Base-by-base conservation (phyloP, 2,888 invertebrate genomes). In the Aplocera efformata region DNA sequence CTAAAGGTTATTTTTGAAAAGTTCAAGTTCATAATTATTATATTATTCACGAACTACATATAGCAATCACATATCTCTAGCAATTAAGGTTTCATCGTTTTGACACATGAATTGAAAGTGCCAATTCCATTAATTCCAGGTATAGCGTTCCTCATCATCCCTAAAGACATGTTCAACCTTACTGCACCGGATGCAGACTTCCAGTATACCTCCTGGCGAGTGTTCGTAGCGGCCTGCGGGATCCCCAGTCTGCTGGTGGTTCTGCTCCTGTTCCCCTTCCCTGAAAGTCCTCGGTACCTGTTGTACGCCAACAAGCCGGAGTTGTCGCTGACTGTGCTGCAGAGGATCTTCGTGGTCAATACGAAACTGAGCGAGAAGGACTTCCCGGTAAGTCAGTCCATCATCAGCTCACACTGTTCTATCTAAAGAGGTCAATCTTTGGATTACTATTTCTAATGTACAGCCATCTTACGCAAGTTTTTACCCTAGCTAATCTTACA, bases 191-290 rank as follows among this genome's bases (percentile, higher is more conserved):
- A 51, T 0, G 74, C 73, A 0, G 57, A 55, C 17, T 88, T 90
- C 67, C 65, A 74, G 37, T 91, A 90, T 64, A 90, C 84, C 1
- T 90, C 92, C 0, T 92, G 92, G 92, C 71, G 92, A 1, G 83
- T 91, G 8, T 92, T 92, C 60, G 88, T 92, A 13, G 88, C 90
- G 0, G 82, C 92, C 1, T 92, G 92, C 48, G 90, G 91, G 0
- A 61, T 90, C 13, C 91, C 91, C 1, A 90, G 90, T 31, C 67
- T 91, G 11, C 54, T 90, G 34, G 90, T 90, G 38, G 82, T 86
- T 24, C 54, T 89, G 27, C 64, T 89, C 6, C 67, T 90, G 20
- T 54, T 81, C n/a, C 88, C 89, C 0, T 82, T 90, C 59, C 90
- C 90, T 0, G 91, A 91, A 72, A 90, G 90, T 10, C 91, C 91